phyloP scores from a whole-genome alignment of 2,888 invertebrate species.

The Lacanobia wlatinum region DNA sequence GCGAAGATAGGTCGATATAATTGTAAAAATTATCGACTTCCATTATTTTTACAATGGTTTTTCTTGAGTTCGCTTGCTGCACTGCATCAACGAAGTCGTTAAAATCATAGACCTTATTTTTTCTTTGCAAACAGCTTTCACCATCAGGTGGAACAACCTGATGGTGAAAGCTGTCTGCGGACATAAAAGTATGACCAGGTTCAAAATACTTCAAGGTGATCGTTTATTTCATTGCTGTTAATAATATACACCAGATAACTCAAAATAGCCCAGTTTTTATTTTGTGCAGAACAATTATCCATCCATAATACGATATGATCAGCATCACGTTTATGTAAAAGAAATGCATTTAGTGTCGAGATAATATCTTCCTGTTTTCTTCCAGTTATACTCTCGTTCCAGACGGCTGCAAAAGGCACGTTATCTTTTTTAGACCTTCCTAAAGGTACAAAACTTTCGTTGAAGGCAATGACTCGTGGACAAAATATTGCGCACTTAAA shows the following conservation, averaged over 20 bases:
- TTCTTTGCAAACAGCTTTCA: no score
- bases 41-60: constrained; percentile 37
- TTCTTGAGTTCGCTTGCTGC: constrained; percentile 1
- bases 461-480: no score
- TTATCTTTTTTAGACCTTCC: not conserved
- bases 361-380: no score
- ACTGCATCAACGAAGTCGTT: constrained; percentile 34
- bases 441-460: no score
- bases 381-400: constrained; percentile 7
- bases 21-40: constrained; percentile 29
- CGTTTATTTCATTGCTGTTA: no score
- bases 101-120: constrained; percentile 44
- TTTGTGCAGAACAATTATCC: constrained; percentile 23
- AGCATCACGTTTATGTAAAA: constrained; percentile 28
- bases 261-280: constrained; percentile 6
- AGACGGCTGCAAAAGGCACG: constrained; percentile 14
- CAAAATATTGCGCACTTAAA: not conserved
- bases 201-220: no score
- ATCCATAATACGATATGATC: constrained; percentile 16
- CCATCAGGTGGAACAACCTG: no score
- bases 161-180: constrained; percentile 14
- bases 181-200: no score
- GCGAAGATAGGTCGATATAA: constrained; percentile 24
- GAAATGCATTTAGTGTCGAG: no score
- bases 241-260: constrained; percentile 4